Percentiles rank a stretch among this genome's conserved stretches.
Evolutionary conservation across 1,140 invertebrate genomes (phyloP).

Genomic region (Ruditapes philippinarum): DNA sequence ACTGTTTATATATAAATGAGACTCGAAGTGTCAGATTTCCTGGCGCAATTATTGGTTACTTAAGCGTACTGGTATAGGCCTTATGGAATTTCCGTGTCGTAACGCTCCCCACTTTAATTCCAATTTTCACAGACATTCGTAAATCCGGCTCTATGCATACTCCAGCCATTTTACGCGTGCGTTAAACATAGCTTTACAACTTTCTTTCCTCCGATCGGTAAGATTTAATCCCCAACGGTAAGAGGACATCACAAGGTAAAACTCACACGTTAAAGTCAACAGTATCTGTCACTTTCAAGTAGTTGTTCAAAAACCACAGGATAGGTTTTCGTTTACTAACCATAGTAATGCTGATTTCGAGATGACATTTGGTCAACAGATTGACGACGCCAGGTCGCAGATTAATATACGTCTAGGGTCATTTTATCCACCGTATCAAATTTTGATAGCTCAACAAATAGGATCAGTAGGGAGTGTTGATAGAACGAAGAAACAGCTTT

Average conservation of each 20-base stretch:
- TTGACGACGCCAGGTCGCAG: constrained; percentile 49
- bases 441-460: constrained; percentile 27
- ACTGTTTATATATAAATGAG: too few relatives aligned
- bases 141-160: too few relatives aligned
- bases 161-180: too few relatives aligned
- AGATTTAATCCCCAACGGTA: neutral
- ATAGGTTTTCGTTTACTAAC: constrained; percentile 17
- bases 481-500: constrained; percentile 6
- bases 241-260: constrained; percentile 54
- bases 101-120: too few relatives aligned
- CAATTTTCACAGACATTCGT: too few relatives aligned
- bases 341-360: constrained; percentile 39
- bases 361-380: constrained; percentile 56
- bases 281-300: constrained; percentile 63
- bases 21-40: too few relatives aligned
- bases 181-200: neutral
- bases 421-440: constrained; percentile 26
- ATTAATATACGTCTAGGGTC: constrained; percentile 42
- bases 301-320: constrained; percentile 39
- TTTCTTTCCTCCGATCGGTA: neutral
- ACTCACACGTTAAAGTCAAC: constrained; percentile 45
- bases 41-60: too few relatives aligned
- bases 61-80: too few relatives aligned
- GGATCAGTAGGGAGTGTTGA: neutral
- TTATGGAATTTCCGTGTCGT: too few relatives aligned